Percentiles rank a stretch among this genome's conserved stretches.
phyloP scores from a whole-genome alignment of 2,888 invertebrate genomes.

The Rotaria macrura region DNA sequence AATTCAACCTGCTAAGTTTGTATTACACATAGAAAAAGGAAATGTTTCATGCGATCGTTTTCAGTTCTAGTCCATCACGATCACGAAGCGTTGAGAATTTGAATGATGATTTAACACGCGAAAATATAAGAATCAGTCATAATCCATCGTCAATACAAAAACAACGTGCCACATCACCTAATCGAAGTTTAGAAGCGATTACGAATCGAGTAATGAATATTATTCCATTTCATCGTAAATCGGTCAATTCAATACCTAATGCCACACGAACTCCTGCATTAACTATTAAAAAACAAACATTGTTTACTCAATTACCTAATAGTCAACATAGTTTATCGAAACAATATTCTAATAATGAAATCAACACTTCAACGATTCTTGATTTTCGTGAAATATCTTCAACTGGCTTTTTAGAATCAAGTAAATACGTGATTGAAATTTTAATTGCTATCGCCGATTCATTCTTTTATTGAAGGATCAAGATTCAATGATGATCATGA shows the following conservation, averaged over 20 bases:
- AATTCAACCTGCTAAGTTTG: neutral
- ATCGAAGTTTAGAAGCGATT: neutral
- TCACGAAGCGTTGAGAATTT: neutral
- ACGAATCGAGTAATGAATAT: neutral
- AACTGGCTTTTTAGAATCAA: neutral
- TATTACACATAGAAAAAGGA: neutral
- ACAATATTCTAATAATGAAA: neutral
- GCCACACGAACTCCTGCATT: neutral
- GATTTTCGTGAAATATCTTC: conserved; percentile 21
- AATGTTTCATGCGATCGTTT: neutral
- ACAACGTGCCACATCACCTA: neutral
- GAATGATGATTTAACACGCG: neutral
- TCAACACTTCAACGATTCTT: neutral
- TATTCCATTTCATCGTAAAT: neutral
- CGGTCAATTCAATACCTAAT: neutral
- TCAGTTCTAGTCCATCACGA: neutral
- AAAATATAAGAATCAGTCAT: neutral
- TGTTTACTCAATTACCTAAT: neutral
- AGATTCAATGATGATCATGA: neutral
- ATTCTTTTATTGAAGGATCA: neutral
- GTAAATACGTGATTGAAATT: neutral
- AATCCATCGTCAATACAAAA: neutral
- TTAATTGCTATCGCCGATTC: neutral
- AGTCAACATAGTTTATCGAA: neutral
- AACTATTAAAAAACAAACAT: conserved; percentile 7